phyloP scores from a whole-genome alignment of 2,888 invertebrate species.

The Agonopterix alstromeriana region DNA sequence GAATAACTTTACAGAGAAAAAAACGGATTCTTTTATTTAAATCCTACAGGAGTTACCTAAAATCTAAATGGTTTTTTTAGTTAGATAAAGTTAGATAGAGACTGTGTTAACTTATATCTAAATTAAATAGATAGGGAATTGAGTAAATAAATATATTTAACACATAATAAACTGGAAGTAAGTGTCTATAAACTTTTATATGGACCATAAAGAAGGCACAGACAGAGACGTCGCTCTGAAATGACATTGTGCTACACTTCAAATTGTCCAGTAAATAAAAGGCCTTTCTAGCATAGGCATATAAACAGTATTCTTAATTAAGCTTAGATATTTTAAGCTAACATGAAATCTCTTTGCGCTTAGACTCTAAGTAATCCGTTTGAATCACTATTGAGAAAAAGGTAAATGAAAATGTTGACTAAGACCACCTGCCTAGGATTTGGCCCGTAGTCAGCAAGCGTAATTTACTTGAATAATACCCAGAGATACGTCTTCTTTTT shows the following conservation, averaged over 20 bases:
- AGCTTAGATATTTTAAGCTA: no score
- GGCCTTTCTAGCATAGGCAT: not conserved
- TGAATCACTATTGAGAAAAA: no score
- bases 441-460: no score
- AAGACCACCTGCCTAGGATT: not conserved
- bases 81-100: no score
- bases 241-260: conserved; percentile 23
- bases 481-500: no score
- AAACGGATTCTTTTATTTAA: no score
- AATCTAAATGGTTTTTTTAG: no score
- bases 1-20: not conserved
- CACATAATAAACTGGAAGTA: conserved; percentile 36
- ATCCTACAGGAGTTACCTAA: no score
- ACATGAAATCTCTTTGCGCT: no score
- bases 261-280: conserved; percentile 14
- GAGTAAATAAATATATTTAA: conserved; percentile 37
- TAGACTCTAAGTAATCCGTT: no score
- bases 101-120: conserved; percentile 4
- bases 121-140: conserved; percentile 33
- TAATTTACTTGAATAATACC: no score
- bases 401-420: not conserved
- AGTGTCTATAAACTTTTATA: conserved; percentile 40
- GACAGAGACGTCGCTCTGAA: conserved; percentile 15
- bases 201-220: conserved; percentile 30
- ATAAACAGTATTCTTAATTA: no score